Conservation (phyloP, 2,888 invertebrate species). For the Entomobrya proxima region DNA sequence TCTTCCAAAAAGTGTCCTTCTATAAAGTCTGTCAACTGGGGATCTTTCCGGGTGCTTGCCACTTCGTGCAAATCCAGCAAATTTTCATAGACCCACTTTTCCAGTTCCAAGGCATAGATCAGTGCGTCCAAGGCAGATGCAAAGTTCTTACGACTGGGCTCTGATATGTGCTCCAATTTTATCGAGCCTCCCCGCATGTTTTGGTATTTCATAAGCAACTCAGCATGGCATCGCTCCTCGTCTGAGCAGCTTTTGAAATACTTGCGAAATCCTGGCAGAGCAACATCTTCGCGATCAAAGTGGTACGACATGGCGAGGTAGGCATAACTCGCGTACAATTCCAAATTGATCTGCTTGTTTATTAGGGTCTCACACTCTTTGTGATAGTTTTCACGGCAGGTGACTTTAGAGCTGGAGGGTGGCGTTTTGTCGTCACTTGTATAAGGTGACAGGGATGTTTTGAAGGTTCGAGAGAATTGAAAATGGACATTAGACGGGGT, state of each 20-base stretch:
- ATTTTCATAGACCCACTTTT: constrained; percentile 86
- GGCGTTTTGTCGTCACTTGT: too few species aligned
- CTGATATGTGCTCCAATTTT: constrained; percentile 82
- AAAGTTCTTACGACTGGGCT: constrained; percentile 83
- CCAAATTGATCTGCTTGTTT: constrained; percentile 85
- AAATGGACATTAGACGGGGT: not conserved
- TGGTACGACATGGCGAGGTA: constrained; percentile 87
- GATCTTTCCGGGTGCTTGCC: not conserved
- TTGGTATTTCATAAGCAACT: constrained; percentile 84
- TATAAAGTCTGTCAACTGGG: not conserved
- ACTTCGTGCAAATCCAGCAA: constrained; percentile 8
- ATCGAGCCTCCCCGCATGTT: constrained; percentile 88
- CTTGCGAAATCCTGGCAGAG: constrained; percentile 83
- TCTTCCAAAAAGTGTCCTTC: constrained; percentile 1
- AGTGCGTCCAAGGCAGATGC: constrained; percentile 84
- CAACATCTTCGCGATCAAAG: constrained; percentile 89
- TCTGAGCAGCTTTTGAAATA: constrained; percentile 86
- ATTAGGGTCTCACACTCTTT: constrained; percentile 82
- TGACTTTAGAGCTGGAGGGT: not conserved
- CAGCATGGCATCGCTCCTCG: constrained; percentile 89
- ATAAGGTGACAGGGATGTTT: constrained; percentile 75
- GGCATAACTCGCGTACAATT: constrained; percentile 85
- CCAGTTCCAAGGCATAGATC: constrained; percentile 84
- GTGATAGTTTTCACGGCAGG: constrained; percentile 82
- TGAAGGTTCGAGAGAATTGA: not conserved